A percentile compares a stretch with the other conserved stretches of the same genome.
These are phyloP conservation scores for Acinonyx jubatus DNA, from an alignment of 2,113 vertebrate genomes.

Conservation along the genomic window DNA sequence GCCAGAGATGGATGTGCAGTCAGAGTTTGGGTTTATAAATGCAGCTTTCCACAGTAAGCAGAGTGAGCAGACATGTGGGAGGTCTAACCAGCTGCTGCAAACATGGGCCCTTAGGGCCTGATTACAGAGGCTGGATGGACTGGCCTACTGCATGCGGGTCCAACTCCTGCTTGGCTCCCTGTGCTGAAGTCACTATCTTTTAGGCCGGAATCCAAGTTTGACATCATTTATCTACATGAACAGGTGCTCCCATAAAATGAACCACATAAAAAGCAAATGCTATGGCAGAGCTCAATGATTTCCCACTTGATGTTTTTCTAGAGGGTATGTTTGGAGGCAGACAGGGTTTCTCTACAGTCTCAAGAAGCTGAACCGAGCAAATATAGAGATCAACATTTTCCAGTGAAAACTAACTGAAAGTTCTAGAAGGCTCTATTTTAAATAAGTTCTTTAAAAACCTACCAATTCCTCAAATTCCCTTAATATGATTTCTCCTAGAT, in stretches of 20 bases:
- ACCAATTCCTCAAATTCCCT: background rate
- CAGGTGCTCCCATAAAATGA: slow-evolving; percentile 76
- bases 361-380: slow-evolving; percentile 20
- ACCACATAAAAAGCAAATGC: slow-evolving; percentile 50
- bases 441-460: background rate
- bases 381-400: background rate
- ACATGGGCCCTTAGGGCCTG: background rate
- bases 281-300: slow-evolving; percentile 38
- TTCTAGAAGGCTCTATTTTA: background rate
- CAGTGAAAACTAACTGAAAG: background rate
- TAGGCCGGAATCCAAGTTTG: slow-evolving; percentile 60
- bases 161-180: slow-evolving; percentile 58
- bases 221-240: slow-evolving; percentile 72
- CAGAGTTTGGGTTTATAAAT: slow-evolving; percentile 42
- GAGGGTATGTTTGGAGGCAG: background rate
- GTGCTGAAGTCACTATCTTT: slow-evolving; percentile 50
- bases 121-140: slow-evolving; percentile 48
- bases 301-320: slow-evolving; percentile 38
- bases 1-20: background rate
- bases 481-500: background rate
- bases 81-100: slow-evolving; percentile 59
- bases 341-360: background rate
- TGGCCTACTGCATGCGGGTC: background rate
- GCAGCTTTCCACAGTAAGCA: slow-evolving; percentile 25
- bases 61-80: slow-evolving; percentile 31